Percentiles rank a stretch among this genome's conserved stretches.
phyloP scores from a whole-genome alignment of 1,140 invertebrate genomes.

The Polyergus mexicanus region DNA sequence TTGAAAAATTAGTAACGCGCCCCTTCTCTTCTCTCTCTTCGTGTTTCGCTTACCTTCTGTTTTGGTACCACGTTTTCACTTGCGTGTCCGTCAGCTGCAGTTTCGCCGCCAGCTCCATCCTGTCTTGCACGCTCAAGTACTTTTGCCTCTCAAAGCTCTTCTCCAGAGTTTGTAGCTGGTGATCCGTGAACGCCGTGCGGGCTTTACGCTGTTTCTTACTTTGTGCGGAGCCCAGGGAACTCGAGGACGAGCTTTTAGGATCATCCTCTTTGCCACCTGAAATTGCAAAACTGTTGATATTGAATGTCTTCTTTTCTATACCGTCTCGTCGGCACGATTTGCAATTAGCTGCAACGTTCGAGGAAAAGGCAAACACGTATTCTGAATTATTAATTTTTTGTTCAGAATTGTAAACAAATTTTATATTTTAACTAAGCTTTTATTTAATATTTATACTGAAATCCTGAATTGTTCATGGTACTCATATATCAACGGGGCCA shows the following conservation, averaged over 20 bases:
- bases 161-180: slow-evolving; percentile 98
- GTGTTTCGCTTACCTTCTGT: slow-evolving; percentile 92
- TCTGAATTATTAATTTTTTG: neutral
- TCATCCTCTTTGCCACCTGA: slow-evolving; percentile 85
- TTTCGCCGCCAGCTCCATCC: slow-evolving; percentile 99
- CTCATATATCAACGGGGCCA: neutral
- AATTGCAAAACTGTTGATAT: slow-evolving; percentile 63
- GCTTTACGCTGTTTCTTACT: slow-evolving; percentile 98
- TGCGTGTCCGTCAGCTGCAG: slow-evolving; percentile 98
- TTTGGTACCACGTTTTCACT: slow-evolving; percentile 99
- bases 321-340: slow-evolving; percentile 3
- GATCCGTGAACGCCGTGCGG: slow-evolving; percentile 99
- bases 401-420: neutral
- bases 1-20: slow-evolving; percentile 51
- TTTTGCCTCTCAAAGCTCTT: slow-evolving; percentile 99
- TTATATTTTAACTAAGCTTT: neutral
- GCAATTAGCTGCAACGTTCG: neutral
- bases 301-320: slow-evolving; percentile 15
- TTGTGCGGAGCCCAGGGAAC: slow-evolving; percentile 87
- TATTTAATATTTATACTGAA: neutral
- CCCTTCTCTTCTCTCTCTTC: neutral
- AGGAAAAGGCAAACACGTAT: neutral
- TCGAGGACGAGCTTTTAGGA: slow-evolving; percentile 84
- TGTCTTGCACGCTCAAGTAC: slow-evolving; percentile 99
- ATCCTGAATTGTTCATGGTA: neutral